Percentiles rank a stretch among this genome's conserved stretches.
These are phyloP conservation scores for Campylomormyrus tamandua DNA, from an alignment of 2,113 vertebrate genomes.

Conservation along the genomic window DNA sequence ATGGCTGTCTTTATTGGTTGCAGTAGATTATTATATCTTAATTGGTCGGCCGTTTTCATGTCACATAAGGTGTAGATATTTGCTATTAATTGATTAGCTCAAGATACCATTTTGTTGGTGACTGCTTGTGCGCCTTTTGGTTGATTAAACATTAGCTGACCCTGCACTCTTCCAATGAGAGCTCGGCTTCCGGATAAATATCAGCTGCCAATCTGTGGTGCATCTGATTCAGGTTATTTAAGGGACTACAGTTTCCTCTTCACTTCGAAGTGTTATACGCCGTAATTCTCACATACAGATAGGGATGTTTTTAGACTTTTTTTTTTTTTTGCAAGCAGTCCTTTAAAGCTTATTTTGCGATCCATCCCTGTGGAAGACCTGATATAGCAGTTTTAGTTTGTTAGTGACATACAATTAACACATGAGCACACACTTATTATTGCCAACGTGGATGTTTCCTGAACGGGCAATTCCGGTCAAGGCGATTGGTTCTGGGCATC, in stretches of 20 bases:
- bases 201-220: neutral
- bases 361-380: neutral
- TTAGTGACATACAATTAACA: conserved; percentile 35
- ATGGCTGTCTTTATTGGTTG: conserved; percentile 29
- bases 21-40: neutral
- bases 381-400: neutral
- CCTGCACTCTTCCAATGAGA: neutral
- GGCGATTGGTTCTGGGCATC: conserved; percentile 58
- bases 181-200: neutral
- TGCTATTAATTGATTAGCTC: neutral
- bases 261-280: neutral
- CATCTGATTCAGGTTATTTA: neutral
- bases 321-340: neutral
- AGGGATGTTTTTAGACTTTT: neutral
- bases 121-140: neutral
- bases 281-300: conserved; percentile 10
- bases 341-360: neutral
- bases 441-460: conserved; percentile 42
- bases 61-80: neutral
- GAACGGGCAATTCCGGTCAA: conserved; percentile 50
- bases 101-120: neutral
- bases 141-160: neutral
- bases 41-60: neutral
- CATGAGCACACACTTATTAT: conserved; percentile 25
- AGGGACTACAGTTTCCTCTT: neutral